These are phyloP conservation scores for Colossoma macropomum DNA, from an alignment of 2,113 vertebrate genomes.

Conservation along the genomic window DNA sequence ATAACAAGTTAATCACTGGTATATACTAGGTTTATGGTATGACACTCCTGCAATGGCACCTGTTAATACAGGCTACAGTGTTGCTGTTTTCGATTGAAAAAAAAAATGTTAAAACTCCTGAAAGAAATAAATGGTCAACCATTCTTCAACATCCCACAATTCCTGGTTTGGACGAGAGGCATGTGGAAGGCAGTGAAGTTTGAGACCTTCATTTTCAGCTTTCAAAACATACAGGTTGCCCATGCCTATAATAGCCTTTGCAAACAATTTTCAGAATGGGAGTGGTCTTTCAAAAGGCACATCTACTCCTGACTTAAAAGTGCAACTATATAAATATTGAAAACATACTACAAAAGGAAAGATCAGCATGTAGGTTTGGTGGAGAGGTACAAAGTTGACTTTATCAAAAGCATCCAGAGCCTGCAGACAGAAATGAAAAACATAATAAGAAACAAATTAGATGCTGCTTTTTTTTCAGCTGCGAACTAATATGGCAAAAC, in stretches of 20 bases:
- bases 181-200: conserved; percentile 72
- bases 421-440: conserved; percentile 56
- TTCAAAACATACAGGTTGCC: conserved; percentile 57
- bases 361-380: conserved; percentile 57
- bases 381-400: conserved; percentile 69
- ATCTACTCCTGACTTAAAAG: not conserved
- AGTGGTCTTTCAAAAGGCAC: conserved; percentile 40
- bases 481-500: conserved; percentile 34
- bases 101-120: conserved; percentile 52
- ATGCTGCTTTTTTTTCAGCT: conserved; percentile 23
- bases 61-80: conserved; percentile 72
- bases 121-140: not conserved
- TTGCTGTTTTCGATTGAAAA: conserved; percentile 65
- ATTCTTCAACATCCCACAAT: conserved; percentile 32
- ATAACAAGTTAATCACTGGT: conserved; percentile 69
- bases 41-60: conserved; percentile 74
- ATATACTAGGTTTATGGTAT: conserved; percentile 74
- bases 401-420: conserved; percentile 50
- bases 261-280: conserved; percentile 48
- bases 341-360: conserved; percentile 62
- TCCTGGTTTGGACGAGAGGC: conserved; percentile 61
- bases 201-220: conserved; percentile 68
- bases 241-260: conserved; percentile 53
- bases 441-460: conserved; percentile 1
- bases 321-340: conserved; percentile 7